phyloP scores from a whole-genome alignment of 2,888 invertebrate genomes.

The Eupeodes latifasciatus region DNA sequence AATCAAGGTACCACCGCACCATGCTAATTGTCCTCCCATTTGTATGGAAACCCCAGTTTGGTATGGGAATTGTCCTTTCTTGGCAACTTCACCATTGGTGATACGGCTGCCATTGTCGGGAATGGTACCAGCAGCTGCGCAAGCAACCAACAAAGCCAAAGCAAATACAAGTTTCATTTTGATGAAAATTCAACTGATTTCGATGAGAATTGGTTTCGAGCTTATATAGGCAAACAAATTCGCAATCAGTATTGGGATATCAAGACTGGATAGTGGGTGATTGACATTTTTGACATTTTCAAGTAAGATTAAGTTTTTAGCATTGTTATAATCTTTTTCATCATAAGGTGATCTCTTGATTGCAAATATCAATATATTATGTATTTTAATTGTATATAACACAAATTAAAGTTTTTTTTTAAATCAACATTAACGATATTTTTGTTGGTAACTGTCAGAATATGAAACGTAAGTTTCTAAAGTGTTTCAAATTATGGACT shows the following conservation, averaged over 20 bases:
- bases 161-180: slow-evolving; percentile 77
- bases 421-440: too few species aligned
- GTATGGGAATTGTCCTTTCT: slow-evolving; percentile 76
- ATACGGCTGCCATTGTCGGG: slow-evolving; percentile 75
- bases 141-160: slow-evolving; percentile 71
- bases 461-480: too few species aligned
- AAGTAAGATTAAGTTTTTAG: neutral
- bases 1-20: slow-evolving; percentile 79
- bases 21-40: slow-evolving; percentile 58
- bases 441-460: too few species aligned
- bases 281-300: neutral
- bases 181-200: slow-evolving; percentile 12
- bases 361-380: neutral
- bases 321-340: neutral
- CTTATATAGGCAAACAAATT: slow-evolving; percentile 20
- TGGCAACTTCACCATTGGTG: slow-evolving; percentile 77
- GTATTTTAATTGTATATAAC: too few species aligned
- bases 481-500: too few species aligned
- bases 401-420: too few species aligned
- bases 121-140: slow-evolving; percentile 68
- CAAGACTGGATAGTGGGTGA: neutral
- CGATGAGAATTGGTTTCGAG: neutral
- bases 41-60: slow-evolving; percentile 75
- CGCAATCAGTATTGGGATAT: neutral
- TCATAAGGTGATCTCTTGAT: neutral